These are phyloP conservation scores for Aptenodytes patagonicus DNA, from an alignment of 2,113 vertebrate species.

Conservation along the genomic window DNA sequence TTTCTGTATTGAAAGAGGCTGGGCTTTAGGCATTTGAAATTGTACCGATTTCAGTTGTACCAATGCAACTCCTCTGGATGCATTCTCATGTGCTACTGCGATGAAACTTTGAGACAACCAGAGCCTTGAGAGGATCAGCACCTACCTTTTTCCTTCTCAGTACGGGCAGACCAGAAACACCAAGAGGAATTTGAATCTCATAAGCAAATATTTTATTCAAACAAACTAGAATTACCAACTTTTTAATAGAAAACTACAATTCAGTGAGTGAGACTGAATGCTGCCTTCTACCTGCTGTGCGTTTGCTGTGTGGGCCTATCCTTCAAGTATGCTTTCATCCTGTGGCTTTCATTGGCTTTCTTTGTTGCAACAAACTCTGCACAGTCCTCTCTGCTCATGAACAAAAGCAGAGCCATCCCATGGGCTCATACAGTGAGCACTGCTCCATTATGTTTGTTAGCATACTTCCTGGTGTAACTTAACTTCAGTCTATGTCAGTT, in stretches of 20 bases:
- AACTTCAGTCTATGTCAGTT: neutral
- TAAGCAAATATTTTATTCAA: neutral
- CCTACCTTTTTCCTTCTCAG: neutral
- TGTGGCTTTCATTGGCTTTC: neutral
- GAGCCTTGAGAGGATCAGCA: neutral
- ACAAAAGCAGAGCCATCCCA: neutral
- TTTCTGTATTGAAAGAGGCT: neutral
- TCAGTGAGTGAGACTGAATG: neutral
- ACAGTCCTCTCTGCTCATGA: neutral
- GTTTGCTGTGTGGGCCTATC: neutral
- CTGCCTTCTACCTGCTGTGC: neutral
- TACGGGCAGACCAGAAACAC: neutral
- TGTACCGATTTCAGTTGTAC: neutral
- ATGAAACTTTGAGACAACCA: neutral
- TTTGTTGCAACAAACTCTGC: neutral
- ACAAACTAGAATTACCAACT: neutral
- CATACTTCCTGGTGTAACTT: neutral
- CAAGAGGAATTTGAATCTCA: neutral
- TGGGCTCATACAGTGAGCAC: fast-evolving
- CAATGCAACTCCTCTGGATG: neutral
- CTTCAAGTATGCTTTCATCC: neutral
- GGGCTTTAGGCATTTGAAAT: neutral
- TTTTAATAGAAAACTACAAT: neutral
- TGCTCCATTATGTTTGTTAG: neutral
- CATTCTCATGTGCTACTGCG: neutral